Conservation (phyloP, 2,888 invertebrate species). For the Calameuta pallipes region DNA sequence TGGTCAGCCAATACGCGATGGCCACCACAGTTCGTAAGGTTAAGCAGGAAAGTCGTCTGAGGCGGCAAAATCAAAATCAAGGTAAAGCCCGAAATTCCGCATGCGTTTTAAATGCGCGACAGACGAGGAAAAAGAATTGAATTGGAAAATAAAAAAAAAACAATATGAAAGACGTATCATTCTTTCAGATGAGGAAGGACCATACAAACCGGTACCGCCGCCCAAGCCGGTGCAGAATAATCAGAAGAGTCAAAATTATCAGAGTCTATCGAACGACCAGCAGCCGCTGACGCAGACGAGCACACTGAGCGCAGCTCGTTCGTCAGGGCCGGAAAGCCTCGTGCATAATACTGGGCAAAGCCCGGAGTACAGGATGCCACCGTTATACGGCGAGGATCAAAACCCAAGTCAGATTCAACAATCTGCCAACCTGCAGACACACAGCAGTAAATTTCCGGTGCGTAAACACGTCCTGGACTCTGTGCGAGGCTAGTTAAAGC, state of each 20-base stretch:
- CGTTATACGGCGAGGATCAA: constrained; percentile 63
- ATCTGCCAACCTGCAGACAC: constrained; percentile 73
- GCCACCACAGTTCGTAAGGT: constrained; percentile 78
- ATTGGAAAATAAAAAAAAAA: neutral
- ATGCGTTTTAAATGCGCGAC: neutral
- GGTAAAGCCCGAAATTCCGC: constrained; percentile 33
- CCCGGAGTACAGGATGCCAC: constrained; percentile 62
- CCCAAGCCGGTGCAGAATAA: constrained; percentile 71
- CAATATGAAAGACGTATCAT: neutral
- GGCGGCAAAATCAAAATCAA: constrained; percentile 61
- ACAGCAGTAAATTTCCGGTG: constrained; percentile 84
- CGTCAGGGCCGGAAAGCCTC: constrained; percentile 65
- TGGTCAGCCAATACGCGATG: constrained; percentile 74
- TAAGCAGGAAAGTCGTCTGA: constrained; percentile 74
- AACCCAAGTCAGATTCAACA: constrained; percentile 66
- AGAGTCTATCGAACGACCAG: constrained; percentile 27
- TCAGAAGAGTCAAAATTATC: constrained; percentile 45
- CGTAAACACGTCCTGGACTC: neutral
- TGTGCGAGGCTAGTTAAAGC: neutral
- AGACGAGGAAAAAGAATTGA: no score
- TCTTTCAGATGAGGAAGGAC: constrained; percentile 70
- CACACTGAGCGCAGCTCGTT: constrained; percentile 68
- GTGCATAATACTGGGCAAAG: constrained; percentile 54
- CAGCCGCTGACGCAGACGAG: constrained; percentile 63
- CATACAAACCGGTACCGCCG: constrained; percentile 72